Base-by-base conservation (phyloP, 2,113 vertebrate species). In the Catharus fuscescens region DNA sequence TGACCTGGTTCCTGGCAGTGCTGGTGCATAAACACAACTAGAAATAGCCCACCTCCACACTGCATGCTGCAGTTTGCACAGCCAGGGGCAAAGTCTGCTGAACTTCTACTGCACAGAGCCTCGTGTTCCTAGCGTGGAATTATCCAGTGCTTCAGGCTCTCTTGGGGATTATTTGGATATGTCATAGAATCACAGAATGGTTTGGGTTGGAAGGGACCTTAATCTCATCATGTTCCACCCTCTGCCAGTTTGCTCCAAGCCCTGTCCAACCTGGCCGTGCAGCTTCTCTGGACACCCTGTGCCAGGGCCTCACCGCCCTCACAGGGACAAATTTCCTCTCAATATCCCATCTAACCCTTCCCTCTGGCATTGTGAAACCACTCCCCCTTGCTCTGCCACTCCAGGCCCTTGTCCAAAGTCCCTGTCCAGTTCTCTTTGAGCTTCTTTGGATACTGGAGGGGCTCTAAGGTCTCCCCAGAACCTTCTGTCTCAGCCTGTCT, bases 241-340 rank as follows among this genome's bases (percentile, higher is more conserved):
- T 1, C 10, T 73, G 18, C 52, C 16, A 7, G 17, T 24, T 21
- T 67, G 24, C 17, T 76, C n/a, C 29, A 13, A 47, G 40, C 14
- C 29, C n/a, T 0, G 0, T 67, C 61, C 47, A 61, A 1, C 47
- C n/a, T 61, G n/a, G 14, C n/a, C 25, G 3, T 53, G 47, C 16
- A 60, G 13, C 14, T 54, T 82, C 70, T 47, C 29, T 61, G 24
- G 20, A 9, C 8, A 61, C 4, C 11, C n/a, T 54, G 47, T 67
- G 40, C 20, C 54, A 42, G 20, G 17, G 9, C 8, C 54, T 54
- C 53, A 3, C 7, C 19, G 34, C 24, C 16, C 2, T 67, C n/a
- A 40, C 45, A 47, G 47, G n/a, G 17, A 59, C 15, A 6, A 23
- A 40, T 61, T 69, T 54, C 11, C 11, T 47, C 25, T 53, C 34